These are phyloP conservation scores for Odocoileus virginianus DNA, from an alignment of 2,113 vertebrate genomes.

Conservation along the genomic window DNA sequence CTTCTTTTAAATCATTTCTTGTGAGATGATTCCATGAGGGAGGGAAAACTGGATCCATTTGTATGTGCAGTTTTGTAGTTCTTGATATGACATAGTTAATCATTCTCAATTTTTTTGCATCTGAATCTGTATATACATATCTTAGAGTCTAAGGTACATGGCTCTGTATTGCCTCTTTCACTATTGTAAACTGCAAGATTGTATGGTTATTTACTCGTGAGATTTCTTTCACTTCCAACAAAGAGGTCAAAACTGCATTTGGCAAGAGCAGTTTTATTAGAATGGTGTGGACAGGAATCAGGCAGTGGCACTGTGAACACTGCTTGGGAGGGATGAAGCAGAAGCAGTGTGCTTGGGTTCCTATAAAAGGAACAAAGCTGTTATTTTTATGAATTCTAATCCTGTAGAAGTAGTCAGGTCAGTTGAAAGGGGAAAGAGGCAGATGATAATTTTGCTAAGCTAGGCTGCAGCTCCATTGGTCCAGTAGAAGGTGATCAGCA, in stretches of 20 bases:
- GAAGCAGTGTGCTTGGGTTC: background rate
- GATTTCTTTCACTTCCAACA: background rate
- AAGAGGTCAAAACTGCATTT: background rate
- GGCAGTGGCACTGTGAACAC: background rate
- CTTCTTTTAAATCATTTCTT: background rate
- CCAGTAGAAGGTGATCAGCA: background rate
- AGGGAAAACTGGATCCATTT: background rate
- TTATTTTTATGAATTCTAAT: background rate
- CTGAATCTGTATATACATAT: background rate
- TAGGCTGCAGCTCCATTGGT: background rate
- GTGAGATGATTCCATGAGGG: background rate
- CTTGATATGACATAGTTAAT: background rate
- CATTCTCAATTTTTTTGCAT: background rate
- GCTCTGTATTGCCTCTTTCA: too few relatives aligned
- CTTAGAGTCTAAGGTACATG: background rate
- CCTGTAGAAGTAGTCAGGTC: background rate
- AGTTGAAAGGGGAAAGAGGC: background rate
- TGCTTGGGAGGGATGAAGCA: accelerated
- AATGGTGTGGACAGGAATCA: background rate
- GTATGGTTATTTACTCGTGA: background rate
- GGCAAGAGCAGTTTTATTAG: background rate
- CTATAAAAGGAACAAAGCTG: background rate
- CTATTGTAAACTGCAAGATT: background rate
- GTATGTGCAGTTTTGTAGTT: background rate
- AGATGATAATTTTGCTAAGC: background rate